Evolutionary conservation across 2,888 invertebrate genomes (phyloP).

Genomic region (Stenolophus ochropezus): DNA sequence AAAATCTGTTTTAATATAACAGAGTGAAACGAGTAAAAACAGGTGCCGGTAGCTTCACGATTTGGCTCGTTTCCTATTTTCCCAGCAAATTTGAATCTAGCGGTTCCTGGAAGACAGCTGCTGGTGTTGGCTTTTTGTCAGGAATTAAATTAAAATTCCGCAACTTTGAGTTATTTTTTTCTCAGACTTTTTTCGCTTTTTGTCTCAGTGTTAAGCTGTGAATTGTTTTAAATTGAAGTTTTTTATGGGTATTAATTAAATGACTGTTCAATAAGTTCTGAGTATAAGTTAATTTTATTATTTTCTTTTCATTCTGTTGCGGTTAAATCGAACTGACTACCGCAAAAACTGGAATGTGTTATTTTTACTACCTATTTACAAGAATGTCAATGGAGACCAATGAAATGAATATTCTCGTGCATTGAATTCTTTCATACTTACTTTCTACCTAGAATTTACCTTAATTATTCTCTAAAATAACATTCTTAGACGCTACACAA

Average conservation of each 20-base stretch:
- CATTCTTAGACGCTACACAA: no score
- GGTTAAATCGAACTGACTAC: slow-evolving; percentile 43
- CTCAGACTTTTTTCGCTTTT: not conserved
- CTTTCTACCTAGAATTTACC: not conserved
- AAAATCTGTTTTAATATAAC: no score
- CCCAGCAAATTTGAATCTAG: slow-evolving; percentile 43
- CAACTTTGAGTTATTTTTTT: slow-evolving; percentile 46
- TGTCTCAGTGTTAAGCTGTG: slow-evolving; percentile 49
- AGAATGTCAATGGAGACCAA: slow-evolving; percentile 21
- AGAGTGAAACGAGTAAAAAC: no score
- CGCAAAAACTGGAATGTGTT: slow-evolving; percentile 40
- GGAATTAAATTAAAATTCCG: slow-evolving; percentile 47
- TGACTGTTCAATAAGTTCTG: slow-evolving; percentile 49
- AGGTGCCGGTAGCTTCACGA: no score
- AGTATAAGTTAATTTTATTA: slow-evolving; percentile 52
- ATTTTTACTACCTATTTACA: slow-evolving; percentile 23
- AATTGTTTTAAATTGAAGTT: slow-evolving; percentile 54
- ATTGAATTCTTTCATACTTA: not conserved
- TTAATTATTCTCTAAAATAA: no score
- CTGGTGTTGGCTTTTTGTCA: slow-evolving; percentile 31
- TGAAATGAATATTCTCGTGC: slow-evolving; percentile 2
- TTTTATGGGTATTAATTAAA: slow-evolving; percentile 48
- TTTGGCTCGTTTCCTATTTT: slow-evolving; percentile 33
- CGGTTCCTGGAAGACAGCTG: slow-evolving; percentile 52
- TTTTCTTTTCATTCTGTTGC: slow-evolving; percentile 31